These are phyloP conservation scores for Drosophila sechellia DNA, from an alignment of 1,140 invertebrate species.

Conservation along the genomic window DNA sequence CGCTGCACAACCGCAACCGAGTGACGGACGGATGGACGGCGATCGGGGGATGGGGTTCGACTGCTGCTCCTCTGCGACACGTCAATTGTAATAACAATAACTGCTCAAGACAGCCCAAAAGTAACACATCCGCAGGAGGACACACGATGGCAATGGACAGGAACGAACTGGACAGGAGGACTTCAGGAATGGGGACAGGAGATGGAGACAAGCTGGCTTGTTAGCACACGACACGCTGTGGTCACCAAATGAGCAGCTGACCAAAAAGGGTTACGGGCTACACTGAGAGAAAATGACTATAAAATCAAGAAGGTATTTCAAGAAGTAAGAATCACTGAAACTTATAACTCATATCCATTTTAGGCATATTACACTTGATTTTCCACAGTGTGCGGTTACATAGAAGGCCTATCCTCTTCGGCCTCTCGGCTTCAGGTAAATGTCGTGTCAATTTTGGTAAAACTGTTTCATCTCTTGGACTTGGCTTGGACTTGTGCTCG, in stretches of 20 bases:
- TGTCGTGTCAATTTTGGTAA: constrained; percentile 74
- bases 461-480: constrained; percentile 43
- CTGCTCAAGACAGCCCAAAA: constrained; percentile 82
- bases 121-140: constrained; percentile 68
- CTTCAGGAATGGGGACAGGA: constrained; percentile 26
- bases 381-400: constrained; percentile 2
- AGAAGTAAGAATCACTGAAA: too few species aligned
- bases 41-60: constrained; percentile 38
- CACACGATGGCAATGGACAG: constrained; percentile 42
- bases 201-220: constrained; percentile 55
- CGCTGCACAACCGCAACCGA: constrained; percentile 63
- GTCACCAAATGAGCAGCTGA: constrained; percentile 76
- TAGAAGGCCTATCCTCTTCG: constrained; percentile 2
- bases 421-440: constrained; percentile 45
- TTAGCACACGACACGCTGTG: constrained; percentile 80
- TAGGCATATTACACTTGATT: too few species aligned
- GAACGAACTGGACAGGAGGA: background rate
- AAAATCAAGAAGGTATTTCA: background rate
- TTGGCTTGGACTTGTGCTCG: constrained; percentile 28
- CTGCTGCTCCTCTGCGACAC: constrained; percentile 56
- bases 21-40: constrained; percentile 36
- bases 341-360: too few species aligned
- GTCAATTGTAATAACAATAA: constrained; percentile 76
- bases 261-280: constrained; percentile 4
- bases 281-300: background rate